Base-by-base conservation (phyloP, 2,797 vertebrate species). In the Dryobates pubescens region DNA sequence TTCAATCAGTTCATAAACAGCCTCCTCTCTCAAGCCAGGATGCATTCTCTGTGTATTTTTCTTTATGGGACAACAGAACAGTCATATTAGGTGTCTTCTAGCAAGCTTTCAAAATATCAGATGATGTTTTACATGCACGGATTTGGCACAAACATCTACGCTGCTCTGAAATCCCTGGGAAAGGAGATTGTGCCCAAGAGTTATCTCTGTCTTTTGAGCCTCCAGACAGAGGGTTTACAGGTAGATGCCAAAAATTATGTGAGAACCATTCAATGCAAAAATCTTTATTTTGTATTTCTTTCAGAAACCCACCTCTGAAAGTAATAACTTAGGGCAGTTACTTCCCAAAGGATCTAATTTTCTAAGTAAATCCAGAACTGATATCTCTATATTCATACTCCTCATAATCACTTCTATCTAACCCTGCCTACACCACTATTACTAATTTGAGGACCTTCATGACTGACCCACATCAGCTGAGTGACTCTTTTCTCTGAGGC, bases 1-100 rank as follows among this genome's bases (percentile, higher is more conserved):
- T 94, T 88, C 80, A 86, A 79, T 74, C 87, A 76, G 82, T 79
- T 94, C 76, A 93, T 61, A 84, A 94, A 86, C 73, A 88, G 68
- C 57, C 68, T 86, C 67, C 49, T 93, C 64, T 82, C 87, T 29
- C 65, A n/a, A 63, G 84, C 82, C 75, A 78, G 65, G 59, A 65
- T 78, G 56, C 24, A 14, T 68, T 68, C 9, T 59, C 58, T 20
- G 7, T n/a, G 41, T 18, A 19, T 51, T 87, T 75, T 84, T 56
- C 24, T 63, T 78, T 38, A 36, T 3, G 45, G 13, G 22, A 49
- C 5, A 54, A n/a, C 24, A 75, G n/a, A 78, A 57, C 9, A 49
- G 27, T 16, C 23, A 2, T 11, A 34, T 78, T 34, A 32, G 30
- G 19, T 54, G 30, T 59, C 73, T 76, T 45, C 67, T 18, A 85